These are phyloP conservation scores for Mechanitis mazaeus DNA, from an alignment of 2,888 invertebrate genomes.

Conservation along the genomic window DNA sequence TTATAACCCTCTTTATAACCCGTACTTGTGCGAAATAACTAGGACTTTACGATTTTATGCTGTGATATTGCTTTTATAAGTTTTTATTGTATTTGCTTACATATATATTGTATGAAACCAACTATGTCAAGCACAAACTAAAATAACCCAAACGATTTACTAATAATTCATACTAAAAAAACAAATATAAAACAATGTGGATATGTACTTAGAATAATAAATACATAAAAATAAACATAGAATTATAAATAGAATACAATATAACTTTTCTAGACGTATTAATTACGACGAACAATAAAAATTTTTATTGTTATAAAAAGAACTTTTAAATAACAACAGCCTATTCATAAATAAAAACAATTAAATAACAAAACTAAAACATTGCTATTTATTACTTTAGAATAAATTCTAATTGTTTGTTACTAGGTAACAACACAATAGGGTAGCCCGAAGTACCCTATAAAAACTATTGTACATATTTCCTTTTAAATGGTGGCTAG, in stretches of 20 bases:
- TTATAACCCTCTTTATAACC: slow-evolving; percentile 8
- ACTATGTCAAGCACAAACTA: no score
- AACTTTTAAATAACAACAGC: not conserved
- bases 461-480: slow-evolving; percentile 18
- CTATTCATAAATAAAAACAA: slow-evolving; percentile 1
- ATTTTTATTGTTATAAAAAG: no score
- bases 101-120: no score
- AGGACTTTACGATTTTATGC: slow-evolving; percentile 10
- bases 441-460: slow-evolving; percentile 6
- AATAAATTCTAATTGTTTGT: slow-evolving; percentile 2
- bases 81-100: no score
- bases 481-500: slow-evolving; percentile 19
- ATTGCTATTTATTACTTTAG: slow-evolving; percentile 2
- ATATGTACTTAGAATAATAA: no score
- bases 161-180: no score
- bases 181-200: no score
- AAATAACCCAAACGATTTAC: no score
- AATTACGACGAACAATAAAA: no score
- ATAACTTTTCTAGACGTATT: no score
- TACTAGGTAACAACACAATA: slow-evolving; percentile 4
- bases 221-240: no score
- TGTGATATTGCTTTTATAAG: slow-evolving; percentile 5
- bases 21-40: slow-evolving; percentile 12
- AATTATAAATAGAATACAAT: no score
- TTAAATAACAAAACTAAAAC: slow-evolving; percentile 1